These are phyloP conservation scores for Drosophila neonasuta DNA, from an alignment of 2,888 invertebrate genomes.

Conservation along the genomic window DNA sequence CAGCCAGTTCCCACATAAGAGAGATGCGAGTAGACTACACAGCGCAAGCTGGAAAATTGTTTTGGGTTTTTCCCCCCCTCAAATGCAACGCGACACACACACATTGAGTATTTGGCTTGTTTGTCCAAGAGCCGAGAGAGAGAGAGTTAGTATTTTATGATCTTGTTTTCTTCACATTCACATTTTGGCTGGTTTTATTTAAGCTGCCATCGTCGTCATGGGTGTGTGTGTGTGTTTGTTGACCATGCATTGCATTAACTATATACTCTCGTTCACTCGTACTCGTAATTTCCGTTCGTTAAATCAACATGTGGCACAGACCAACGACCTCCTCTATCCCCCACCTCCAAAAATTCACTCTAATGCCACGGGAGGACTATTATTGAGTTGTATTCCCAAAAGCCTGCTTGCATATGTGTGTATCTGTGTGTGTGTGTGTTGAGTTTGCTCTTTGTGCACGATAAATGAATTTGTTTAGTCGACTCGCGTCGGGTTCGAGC, in stretches of 20 bases:
- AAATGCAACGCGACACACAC: conserved; percentile 29
- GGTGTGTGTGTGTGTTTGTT: conserved; percentile 49
- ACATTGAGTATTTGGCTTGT: conserved; percentile 19
- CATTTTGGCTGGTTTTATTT: conserved; percentile 39
- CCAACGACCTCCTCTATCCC: neutral
- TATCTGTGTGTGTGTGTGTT: neutral
- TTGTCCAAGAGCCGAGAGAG: conserved; percentile 11
- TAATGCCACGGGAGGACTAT: conserved; percentile 11
- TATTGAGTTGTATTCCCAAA: conserved; percentile 45
- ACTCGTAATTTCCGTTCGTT: conserved; percentile 58
- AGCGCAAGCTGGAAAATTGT: conserved; percentile 13
- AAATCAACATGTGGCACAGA: conserved; percentile 66
- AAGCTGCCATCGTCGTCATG: conserved; percentile 34
- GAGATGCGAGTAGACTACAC: neutral
- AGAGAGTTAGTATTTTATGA: conserved; percentile 44
- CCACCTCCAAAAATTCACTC: neutral
- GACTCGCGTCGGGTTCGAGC: conserved; percentile 49
- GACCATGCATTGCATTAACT: conserved; percentile 61
- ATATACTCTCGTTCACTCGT: conserved; percentile 29
- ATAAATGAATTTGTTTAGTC: conserved; percentile 71
- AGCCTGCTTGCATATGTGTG: conserved; percentile 21
- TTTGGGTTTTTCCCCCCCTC: conserved; percentile 5
- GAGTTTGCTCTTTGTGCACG: conserved; percentile 33
- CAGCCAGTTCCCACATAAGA: conserved; percentile 13
- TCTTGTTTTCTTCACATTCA: conserved; percentile 62